Evolutionary conservation across 2,797 vertebrate genomes (phyloP).

Genomic region (Enteromius fasciolatus): DNA sequence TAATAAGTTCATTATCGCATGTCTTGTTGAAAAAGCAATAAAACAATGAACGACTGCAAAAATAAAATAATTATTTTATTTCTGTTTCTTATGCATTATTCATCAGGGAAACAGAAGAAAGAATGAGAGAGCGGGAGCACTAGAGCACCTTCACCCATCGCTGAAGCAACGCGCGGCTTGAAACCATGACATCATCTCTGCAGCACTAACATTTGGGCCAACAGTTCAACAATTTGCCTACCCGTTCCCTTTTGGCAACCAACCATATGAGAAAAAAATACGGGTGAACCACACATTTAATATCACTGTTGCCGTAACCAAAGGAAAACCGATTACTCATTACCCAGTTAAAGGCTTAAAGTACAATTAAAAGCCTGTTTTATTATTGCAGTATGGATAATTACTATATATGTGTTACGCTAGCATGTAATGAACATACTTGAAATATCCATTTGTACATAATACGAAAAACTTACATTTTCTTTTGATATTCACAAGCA

Average conservation of each 20-base stretch:
- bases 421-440: neutral
- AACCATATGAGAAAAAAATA: slow-evolving; percentile 41
- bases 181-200: slow-evolving; percentile 80
- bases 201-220: slow-evolving; percentile 69
- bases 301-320: slow-evolving; percentile 33
- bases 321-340: neutral
- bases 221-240: slow-evolving; percentile 55
- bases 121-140: neutral
- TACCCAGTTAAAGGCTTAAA: slow-evolving; percentile 37
- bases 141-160: slow-evolving; percentile 23
- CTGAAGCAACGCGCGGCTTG: slow-evolving; percentile 50
- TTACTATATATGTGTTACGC: neutral
- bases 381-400: slow-evolving; percentile 22
- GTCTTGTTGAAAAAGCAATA: slow-evolving; percentile 1
- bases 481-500: neutral
- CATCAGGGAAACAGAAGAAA: slow-evolving; percentile 1
- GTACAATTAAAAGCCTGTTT: slow-evolving; percentile 21
- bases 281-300: slow-evolving; percentile 44
- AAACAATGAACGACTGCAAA: neutral
- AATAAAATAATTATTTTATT: neutral
- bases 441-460: neutral
- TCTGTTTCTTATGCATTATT: slow-evolving; percentile 40
- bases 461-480: neutral
- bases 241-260: slow-evolving; percentile 17
- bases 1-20: neutral